Evolutionary conservation across 2,113 vertebrate genomes (phyloP), one percentile per base, ranked within the genome.

Genomic region (Copsychus sechellarum): DNA sequence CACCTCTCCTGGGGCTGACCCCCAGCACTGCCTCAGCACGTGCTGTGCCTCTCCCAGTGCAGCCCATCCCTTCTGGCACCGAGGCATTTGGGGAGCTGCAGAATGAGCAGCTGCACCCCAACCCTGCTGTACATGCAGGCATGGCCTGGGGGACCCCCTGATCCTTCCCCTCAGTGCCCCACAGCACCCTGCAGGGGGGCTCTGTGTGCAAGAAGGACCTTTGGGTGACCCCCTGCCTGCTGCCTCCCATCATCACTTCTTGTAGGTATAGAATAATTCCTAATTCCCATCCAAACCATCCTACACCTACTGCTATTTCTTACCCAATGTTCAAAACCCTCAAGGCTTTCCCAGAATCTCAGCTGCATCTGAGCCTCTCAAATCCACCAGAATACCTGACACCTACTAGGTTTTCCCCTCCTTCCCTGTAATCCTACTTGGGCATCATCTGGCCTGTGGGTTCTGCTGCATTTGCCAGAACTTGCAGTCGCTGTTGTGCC

Each of bases 81-180:
- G 0, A 74, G 23, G 53, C 28, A 11, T 60, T 6, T 88, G 80
- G 29, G 54, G 50, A 91, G 61, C 81, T 17, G 26, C 69, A 91
- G 50, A 24, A 61, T 4, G 58, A 73, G 76, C 29, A 45, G 26
- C 53, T 71, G 62, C 14, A 12, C 14, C 61, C 72, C 67, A 56
- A 1, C 21, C 18, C 7, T 6, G 56, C 65, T 23, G 47, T 12
- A 24, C 40, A 33, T 21, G 23, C 14, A 20, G 18, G 11, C 21
- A 38, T 2, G 10, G 71, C 66, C 31, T 34, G 1, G 0, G 9
- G 8, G 25, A 79, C 21, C 23, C 26, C 53, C 5, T 0, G 0
- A 0, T 21, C 53, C 54, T 69, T 42, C 50, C 34, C 43, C 70
- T 15, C 66, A 29, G 16, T 50, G 74, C 8, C 61, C 34, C 51